Evolutionary conservation across 30 jellyfish, hydroid and myxozoan species (phyloP), one percentile per base, ranked within the genome.

Genomic region (Hydractinia symbiolongicarpus): DNA sequence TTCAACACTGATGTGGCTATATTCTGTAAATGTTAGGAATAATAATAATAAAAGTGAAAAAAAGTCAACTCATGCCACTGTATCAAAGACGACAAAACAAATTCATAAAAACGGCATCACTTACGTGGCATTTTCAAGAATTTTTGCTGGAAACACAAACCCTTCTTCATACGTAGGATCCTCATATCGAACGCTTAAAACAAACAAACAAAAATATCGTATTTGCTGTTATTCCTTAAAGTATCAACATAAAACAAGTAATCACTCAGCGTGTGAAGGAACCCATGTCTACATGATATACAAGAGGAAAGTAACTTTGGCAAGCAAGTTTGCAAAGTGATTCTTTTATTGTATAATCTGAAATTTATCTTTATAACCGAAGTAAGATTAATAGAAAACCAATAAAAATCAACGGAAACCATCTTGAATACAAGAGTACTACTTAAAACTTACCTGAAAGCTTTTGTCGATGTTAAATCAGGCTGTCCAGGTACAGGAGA

Each of bases 161-260:
- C 80, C 98, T 8, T 86, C 96, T 0, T 78, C 96, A 68, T 86
- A 91, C 6, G 50, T 40, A 10, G 98, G 98, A 70, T 91, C 98
- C 5, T 82, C 90, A 70, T 81, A 91, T 55, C 82, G 79, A 64
- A 86, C 96, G 55, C 98, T 91, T 77, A 17, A 82, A 68, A 64
- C 8, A 56, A 67, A 53, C n/a, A 5, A 1, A 17, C 16, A n/a
- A 17, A 64, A 62, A 49, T 16, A 15, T 13, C 19, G n/a, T 13
- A 60, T 60, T 60, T 60, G 70, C n/a, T 60, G 17, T 60, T 60
- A 13, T 60, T 60, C 17, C 70, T 0, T 16, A 60, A 60, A 13
- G 70, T 15, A 60, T 15, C n/a, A 60, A 0, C n/a, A 60, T 13
- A 60, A 60, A 16, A 13, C 17, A 60, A 60, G n/a, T 60, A 16